Conservation (phyloP, 2,888 invertebrate species). For the Scaptomyza parva region DNA sequence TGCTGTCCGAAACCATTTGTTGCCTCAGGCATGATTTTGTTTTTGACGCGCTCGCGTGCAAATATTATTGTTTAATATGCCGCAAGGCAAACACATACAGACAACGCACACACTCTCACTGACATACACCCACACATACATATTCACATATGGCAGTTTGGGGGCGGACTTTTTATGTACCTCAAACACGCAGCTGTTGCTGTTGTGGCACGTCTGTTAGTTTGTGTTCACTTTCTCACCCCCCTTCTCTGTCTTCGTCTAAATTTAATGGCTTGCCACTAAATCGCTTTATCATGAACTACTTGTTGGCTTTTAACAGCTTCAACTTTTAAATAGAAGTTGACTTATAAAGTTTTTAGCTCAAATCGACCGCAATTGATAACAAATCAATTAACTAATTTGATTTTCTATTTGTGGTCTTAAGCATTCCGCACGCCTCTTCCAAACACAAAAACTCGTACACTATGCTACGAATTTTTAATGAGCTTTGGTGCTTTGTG, state of each 20-base stretch:
- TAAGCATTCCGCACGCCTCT: background rate
- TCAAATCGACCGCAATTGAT: constrained; percentile 55
- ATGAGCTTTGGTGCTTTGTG: constrained; percentile 33
- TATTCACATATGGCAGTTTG: background rate
- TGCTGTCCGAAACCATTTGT: constrained; percentile 13
- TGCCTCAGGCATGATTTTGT: constrained; percentile 36
- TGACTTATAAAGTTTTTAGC: constrained; percentile 46
- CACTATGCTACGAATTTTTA: constrained; percentile 37
- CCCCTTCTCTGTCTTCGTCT: constrained; percentile 4
- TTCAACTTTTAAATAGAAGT: constrained; percentile 61
- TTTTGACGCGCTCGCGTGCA: constrained; percentile 56
- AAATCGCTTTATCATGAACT: constrained; percentile 79
- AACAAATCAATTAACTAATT: constrained; percentile 65
- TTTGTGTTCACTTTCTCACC: background rate
- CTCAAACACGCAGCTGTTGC: constrained; percentile 43
- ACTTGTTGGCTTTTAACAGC: constrained; percentile 75
- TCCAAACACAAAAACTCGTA: background rate
- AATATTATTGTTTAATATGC: constrained; percentile 79
- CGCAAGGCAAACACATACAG: constrained; percentile 41
- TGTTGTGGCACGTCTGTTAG: constrained; percentile 7
- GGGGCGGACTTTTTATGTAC: constrained; percentile 36
- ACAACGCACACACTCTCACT: constrained; percentile 17
- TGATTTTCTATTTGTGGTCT: constrained; percentile 49
- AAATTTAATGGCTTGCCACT: constrained; percentile 60
- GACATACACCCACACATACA: background rate